Evolutionary conservation across 2,888 invertebrate species (phyloP).

Genomic region (Eilema depressum): DNA sequence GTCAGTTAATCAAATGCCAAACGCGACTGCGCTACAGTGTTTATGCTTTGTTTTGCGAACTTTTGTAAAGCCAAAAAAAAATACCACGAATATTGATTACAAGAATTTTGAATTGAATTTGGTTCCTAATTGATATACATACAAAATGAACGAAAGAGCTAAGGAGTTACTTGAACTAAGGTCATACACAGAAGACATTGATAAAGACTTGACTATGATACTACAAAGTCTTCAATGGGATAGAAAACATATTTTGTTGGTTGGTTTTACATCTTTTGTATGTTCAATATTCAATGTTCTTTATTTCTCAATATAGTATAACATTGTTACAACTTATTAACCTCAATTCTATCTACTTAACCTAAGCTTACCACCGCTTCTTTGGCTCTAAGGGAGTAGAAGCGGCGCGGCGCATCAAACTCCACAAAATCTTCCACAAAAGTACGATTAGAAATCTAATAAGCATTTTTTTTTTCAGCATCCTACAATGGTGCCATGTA

Average conservation of each 20-base stretch:
- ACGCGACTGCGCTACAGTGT: no score
- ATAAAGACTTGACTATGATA: slow-evolving; percentile 73
- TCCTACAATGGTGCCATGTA: slow-evolving; percentile 58
- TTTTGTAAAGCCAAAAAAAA: no score
- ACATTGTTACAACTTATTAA: no score
- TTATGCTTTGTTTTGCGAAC: no score
- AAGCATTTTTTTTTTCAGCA: slow-evolving; percentile 58
- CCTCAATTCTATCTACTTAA: no score
- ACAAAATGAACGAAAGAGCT: slow-evolving; percentile 61
- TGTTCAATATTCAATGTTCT: not conserved
- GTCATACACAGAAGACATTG: slow-evolving; percentile 60
- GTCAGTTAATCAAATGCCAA: no score
- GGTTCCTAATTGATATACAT: not conserved
- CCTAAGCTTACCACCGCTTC: not conserved
- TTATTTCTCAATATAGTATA: not conserved
- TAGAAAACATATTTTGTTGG: slow-evolving; percentile 66
- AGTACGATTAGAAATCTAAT: no score
- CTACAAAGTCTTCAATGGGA: slow-evolving; percentile 80
- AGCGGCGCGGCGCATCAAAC: no score
- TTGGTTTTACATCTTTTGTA: slow-evolving; percentile 38
- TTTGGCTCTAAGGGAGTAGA: no score
- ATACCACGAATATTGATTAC: no score
- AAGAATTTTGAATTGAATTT: not conserved
- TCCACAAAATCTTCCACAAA: no score
- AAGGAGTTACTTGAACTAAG: slow-evolving; percentile 63